phyloP scores from a whole-genome alignment of 2,797 vertebrate species.

The Mallotus villosus region DNA sequence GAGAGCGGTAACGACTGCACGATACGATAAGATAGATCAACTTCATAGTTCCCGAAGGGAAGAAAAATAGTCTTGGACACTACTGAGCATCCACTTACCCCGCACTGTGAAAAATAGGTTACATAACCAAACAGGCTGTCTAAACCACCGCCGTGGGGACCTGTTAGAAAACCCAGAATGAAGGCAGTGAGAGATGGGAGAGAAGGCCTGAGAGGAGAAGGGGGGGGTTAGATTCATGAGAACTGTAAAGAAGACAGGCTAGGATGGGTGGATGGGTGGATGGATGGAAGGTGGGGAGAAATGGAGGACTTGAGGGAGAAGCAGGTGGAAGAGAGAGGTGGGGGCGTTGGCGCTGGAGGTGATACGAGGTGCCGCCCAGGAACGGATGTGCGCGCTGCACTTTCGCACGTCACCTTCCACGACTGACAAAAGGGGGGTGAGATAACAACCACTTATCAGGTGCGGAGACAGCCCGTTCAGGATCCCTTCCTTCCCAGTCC shows the following conservation, averaged over 20 bases:
- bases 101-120: conserved; percentile 11
- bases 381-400: conserved; percentile 4
- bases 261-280: background rate
- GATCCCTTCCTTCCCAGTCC: conserved; percentile 9
- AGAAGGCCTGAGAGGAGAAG: background rate
- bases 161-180: conserved; percentile 23
- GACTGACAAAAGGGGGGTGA: conserved; percentile 1
- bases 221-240: conserved; percentile 20
- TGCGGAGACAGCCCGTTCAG: background rate
- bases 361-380: background rate
- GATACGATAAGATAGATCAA: too few species aligned
- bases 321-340: conserved; percentile 12
- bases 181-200: background rate
- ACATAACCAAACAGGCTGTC: conserved; percentile 37
- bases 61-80: too few species aligned
- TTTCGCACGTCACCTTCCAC: conserved; percentile 6
- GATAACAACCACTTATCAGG: conserved; percentile 16
- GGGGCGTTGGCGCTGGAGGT: background rate
- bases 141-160: conserved; percentile 23
- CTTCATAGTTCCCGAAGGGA: background rate
- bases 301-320: background rate
- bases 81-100: too few species aligned
- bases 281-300: background rate
- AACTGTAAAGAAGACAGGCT: conserved; percentile 4
- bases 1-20: background rate